Base-by-base conservation (phyloP, 2,888 invertebrate species). In the Macrophya alboannulata region DNA sequence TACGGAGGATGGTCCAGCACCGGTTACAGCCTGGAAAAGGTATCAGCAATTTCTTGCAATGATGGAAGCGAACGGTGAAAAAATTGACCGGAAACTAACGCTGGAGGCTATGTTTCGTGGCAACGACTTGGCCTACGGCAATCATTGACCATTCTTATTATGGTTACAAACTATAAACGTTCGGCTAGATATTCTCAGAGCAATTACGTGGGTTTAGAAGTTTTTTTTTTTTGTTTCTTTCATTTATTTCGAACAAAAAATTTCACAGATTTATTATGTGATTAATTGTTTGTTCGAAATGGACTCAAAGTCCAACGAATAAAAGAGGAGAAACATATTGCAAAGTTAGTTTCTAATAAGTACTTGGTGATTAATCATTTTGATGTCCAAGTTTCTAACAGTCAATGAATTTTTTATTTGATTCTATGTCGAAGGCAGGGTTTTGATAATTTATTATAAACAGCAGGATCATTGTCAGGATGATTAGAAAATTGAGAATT, bases 71-170 rank as follows among this genome's bases (percentile, higher is more conserved):
- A 88, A 88, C 55, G 92, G 92, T 83, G 89, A 89, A 74, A 89
- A 91, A 82, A 90, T 91, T 86, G 90, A 93, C 88, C 88, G 90
- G 88, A 90, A 90, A 87, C 87, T 89, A 43, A 84, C 91, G 81
- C 89, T 93, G 87, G 93, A 93, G 72, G 91, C 93, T n/a, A 91
- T 92, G 89, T 93, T 92, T 87, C 92, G 92, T 43, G 93, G 93
- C 12, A 89, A 89, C 72, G 90, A 93, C 89, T 90, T 93, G 77
- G 89, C 91, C 85, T 93, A 93, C 85, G 89, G 87, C 21, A 89
- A 87, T 86, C 90, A 91, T 55, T 90, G 91, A 91, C 88, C 17
- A 21, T 85, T n/a, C 12, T 77, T 43, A 45, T 81, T 3, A 79
- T 40, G 1, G 15, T 81, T 21, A 9, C 6, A 25, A 5, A 15